Conservation (phyloP, 2,797 vertebrate genomes). For the Eulemur mongoz region DNA sequence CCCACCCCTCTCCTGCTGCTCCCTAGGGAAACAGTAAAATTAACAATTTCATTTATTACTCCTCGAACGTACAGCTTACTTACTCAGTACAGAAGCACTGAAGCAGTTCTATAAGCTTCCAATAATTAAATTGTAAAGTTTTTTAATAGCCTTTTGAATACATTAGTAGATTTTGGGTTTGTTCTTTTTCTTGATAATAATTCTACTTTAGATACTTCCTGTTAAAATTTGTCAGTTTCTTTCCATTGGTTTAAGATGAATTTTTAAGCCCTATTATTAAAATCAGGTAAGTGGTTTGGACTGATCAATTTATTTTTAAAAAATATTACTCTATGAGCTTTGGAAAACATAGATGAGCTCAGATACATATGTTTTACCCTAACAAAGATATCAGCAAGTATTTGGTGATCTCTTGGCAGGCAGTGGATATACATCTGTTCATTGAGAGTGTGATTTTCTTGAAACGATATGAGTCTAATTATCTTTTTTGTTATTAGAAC, state of each 20-base stretch:
- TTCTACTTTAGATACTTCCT: slow-evolving; percentile 55
- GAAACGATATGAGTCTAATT: slow-evolving; percentile 19
- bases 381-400: background rate
- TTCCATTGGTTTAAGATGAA: slow-evolving; percentile 57
- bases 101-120: slow-evolving; percentile 80
- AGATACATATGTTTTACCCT: background rate
- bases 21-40: slow-evolving; percentile 73
- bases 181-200: slow-evolving; percentile 60
- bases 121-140: slow-evolving; percentile 84
- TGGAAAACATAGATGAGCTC: background rate
- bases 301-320: background rate
- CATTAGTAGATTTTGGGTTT: slow-evolving; percentile 78
- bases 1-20: slow-evolving; percentile 45
- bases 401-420: background rate
- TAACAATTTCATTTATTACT: slow-evolving; percentile 79
- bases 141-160: slow-evolving; percentile 76
- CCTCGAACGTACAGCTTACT: slow-evolving; percentile 76
- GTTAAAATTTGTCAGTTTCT: slow-evolving; percentile 57
- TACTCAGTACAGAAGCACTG: slow-evolving; percentile 67
- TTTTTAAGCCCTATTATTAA: slow-evolving; percentile 70
- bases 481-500: slow-evolving; percentile 39
- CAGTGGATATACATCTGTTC: background rate
- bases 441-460: background rate
- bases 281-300: slow-evolving; percentile 66
- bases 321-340: too few species aligned